Conservation (phyloP, 2,888 invertebrate genomes). For the Dorcus hopei region DNA sequence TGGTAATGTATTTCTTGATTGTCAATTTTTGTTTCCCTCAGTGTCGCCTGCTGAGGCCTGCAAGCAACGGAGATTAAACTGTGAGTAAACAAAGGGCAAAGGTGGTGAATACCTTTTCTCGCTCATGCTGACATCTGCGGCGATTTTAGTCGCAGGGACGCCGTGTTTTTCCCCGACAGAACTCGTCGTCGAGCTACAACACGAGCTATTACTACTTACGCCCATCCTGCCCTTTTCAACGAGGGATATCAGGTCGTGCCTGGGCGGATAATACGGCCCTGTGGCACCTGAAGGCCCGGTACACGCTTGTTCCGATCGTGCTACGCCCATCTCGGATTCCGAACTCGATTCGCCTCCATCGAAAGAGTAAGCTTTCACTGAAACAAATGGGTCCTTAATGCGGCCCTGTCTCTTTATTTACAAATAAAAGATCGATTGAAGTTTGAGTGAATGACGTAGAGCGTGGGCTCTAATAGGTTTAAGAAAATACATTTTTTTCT, state of each 20-base stretch:
- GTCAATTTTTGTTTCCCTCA: constrained; percentile 67
- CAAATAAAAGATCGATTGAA: no score
- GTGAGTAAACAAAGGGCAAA: not conserved
- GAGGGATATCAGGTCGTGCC: constrained; percentile 51
- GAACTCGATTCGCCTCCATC: constrained; percentile 68
- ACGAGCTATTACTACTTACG: constrained; percentile 49
- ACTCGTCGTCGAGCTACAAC: constrained; percentile 55
- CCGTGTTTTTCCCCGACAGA: constrained; percentile 47
- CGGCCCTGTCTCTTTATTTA: no score
- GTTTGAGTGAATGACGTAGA: no score
- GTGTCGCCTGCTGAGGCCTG: constrained; percentile 16
- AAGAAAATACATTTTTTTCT: no score
- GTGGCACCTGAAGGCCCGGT: constrained; percentile 46
- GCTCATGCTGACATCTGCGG: constrained; percentile 38
- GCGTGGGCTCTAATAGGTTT: no score
- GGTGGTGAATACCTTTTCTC: constrained; percentile 30
- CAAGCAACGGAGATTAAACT: not conserved
- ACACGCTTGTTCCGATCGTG: constrained; percentile 22
- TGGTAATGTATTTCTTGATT: constrained; percentile 46
- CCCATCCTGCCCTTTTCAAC: constrained; percentile 54
- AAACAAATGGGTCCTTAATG: constrained; percentile 16
- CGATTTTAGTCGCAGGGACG: constrained; percentile 37
- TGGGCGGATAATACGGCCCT: constrained; percentile 44
- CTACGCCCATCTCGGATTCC: constrained; percentile 62
- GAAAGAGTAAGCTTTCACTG: constrained; percentile 61